Percentiles rank a stretch among this genome's conserved stretches.
Evolutionary conservation across 1,140 invertebrate species (phyloP).

Genomic region (Calosoma granatense): DNA sequence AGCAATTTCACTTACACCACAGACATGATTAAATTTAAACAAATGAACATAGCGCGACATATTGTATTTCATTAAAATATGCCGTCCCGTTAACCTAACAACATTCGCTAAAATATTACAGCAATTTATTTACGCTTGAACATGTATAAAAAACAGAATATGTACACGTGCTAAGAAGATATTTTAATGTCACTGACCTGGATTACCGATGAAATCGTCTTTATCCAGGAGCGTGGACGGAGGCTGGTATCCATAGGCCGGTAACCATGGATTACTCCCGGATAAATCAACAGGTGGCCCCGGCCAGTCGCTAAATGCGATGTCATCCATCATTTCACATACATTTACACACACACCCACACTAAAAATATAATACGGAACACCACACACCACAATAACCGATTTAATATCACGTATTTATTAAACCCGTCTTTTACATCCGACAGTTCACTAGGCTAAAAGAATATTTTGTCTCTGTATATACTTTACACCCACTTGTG

Average conservation of each 20-base stretch:
- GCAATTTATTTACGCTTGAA: too few relatives aligned
- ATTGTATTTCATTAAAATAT: too few relatives aligned
- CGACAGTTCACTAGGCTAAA: not conserved
- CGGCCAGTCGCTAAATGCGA: conserved; percentile 52
- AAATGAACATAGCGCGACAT: too few relatives aligned
- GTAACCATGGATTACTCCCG: conserved; percentile 52
- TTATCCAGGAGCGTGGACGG: conserved; percentile 42
- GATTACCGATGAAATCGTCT: conserved; percentile 46
- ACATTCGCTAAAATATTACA: too few relatives aligned
- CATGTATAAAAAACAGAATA: too few relatives aligned
- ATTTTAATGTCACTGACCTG: conserved; percentile 36
- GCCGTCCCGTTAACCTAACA: too few relatives aligned
- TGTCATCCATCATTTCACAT: conserved; percentile 39
- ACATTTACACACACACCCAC: conserved; percentile 2
- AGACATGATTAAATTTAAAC: too few relatives aligned
- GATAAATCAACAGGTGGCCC: conserved; percentile 38
- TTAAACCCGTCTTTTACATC: not conserved
- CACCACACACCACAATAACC: not conserved
- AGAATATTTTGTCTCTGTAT: not conserved
- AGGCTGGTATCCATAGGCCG: conserved; percentile 52
- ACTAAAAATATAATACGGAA: not conserved
- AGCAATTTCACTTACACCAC: too few relatives aligned
- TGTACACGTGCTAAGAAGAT: too few relatives aligned
- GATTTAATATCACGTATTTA: not conserved
- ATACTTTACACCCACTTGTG: not conserved